These are phyloP conservation scores for Amiota mariae DNA, from an alignment of 2,888 invertebrate genomes.

Conservation along the genomic window DNA sequence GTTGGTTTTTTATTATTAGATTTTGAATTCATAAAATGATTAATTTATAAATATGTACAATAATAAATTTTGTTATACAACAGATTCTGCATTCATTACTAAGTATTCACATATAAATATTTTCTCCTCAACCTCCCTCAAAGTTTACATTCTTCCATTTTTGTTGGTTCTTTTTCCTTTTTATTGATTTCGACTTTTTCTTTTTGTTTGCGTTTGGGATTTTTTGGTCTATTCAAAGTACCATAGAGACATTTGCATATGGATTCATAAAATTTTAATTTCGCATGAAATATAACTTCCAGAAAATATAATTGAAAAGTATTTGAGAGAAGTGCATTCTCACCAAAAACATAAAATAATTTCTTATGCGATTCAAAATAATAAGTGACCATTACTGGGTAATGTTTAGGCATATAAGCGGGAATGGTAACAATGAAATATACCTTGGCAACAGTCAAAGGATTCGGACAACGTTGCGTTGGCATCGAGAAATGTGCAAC, in stretches of 20 bases:
- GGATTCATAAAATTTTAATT: slow-evolving; percentile 48
- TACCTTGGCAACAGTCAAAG: slow-evolving; percentile 55
- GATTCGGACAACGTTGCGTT: slow-evolving; percentile 56
- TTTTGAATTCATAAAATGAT: no score
- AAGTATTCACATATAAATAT: no score
- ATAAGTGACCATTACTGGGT: slow-evolving; percentile 55
- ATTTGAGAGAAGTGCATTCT: slow-evolving; percentile 34
- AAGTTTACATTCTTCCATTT: no score
- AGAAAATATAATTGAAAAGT: slow-evolving; percentile 49
- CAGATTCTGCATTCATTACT: no score
- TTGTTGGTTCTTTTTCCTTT: neutral
- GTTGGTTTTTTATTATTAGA: no score
- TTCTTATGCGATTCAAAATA: slow-evolving; percentile 54
- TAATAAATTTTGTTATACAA: no score
- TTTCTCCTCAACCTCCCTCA: no score
- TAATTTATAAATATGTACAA: no score
- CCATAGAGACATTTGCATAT: slow-evolving; percentile 42
- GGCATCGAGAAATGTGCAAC: slow-evolving; percentile 58
- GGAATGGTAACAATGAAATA: slow-evolving; percentile 51
- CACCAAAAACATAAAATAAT: slow-evolving; percentile 42
- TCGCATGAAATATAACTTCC: slow-evolving; percentile 46
- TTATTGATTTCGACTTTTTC: neutral
- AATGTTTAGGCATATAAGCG: slow-evolving; percentile 42
- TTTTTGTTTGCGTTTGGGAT: neutral
- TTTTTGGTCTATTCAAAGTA: slow-evolving; percentile 3